Base-by-base conservation (phyloP, 2,113 vertebrate species). In the Megalops atlanticus region DNA sequence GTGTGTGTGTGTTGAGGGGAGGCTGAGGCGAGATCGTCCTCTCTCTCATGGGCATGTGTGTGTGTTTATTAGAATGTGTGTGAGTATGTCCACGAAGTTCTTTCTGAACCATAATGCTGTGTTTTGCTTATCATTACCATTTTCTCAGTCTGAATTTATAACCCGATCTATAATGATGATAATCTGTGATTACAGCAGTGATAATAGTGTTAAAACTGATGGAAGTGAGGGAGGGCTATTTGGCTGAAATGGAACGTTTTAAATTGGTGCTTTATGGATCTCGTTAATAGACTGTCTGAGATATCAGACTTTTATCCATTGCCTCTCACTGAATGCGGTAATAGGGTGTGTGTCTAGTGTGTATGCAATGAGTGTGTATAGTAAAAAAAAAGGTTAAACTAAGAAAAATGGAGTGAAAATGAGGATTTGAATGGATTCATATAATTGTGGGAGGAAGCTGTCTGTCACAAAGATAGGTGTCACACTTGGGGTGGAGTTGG, bases 231-330 rank as follows among this genome's bases (percentile, higher is more conserved):
- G n/a, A 38, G 38, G 36, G 76, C 76, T 78, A 78, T 78, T 78
- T 78, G 76, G 76, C 76, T 64, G 52, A 78, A 78, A 78, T 78
- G 76, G 76, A 68, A 54, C 76, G 68, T 78, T 78, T 68, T 78
- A 78, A 54, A 78, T 78, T 64, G 76, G 52, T 36, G 5, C 76
- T 64, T 68, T 78, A 78, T 40, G 35, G 49, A 31, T 58, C 76
- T 78, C 38, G 76, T 78, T 78, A 78, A 78, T 78, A 49, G 64
- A 54, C 35, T 24, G 52, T 12, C 43, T 21, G 24, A 78, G 41
- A 47, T 15, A 47, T 40, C n/a, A n/a, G n/a, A n/a, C n/a, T n/a
- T 78, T 78, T 38, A 41, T 78, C 68, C 68, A 49, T 64, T 36
- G 52, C 54, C 54, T 39, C 18, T 3, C 16, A 47, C 68, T 33